A percentile compares a stretch with the other conserved stretches of the same genome.
phyloP scores from a whole-genome alignment of 2,888 invertebrate species.

The Cephus nigrinus region DNA sequence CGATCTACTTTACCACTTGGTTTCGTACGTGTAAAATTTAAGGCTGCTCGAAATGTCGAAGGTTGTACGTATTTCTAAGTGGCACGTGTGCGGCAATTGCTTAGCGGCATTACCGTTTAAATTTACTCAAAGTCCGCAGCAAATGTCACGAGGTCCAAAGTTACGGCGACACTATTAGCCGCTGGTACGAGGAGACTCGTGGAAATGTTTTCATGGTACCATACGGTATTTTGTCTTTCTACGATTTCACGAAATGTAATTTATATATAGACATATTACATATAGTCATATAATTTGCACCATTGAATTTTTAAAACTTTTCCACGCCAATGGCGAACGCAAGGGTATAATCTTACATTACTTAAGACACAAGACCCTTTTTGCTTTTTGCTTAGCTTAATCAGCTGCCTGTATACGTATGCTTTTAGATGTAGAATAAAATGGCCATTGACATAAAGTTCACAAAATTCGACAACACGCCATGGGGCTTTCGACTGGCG shows the following conservation, averaged over 20 bases:
- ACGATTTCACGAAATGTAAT: not conserved
- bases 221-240: no score
- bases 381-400: constrained; percentile 14
- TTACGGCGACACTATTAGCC: no score
- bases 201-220: no score
- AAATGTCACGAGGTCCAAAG: no score
- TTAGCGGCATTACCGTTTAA: not conserved
- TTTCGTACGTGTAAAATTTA: no score
- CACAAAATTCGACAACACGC: constrained; percentile 72
- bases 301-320: no score
- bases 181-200: no score
- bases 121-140: no score
- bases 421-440: constrained; percentile 62
- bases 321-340: no score
- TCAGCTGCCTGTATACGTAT: constrained; percentile 4
- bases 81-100: not conserved
- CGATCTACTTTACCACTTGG: no score
- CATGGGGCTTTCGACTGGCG: constrained; percentile 83
- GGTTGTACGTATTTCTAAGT: not conserved
- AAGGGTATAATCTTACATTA: no score
- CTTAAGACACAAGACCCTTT: not conserved
- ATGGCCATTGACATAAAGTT: constrained; percentile 78
- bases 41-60: not conserved
- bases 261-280: constrained; percentile 5
- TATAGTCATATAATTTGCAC: not conserved